phyloP scores from a whole-genome alignment of 2,113 vertebrate genomes.

The Pseudopipra pipra region DNA sequence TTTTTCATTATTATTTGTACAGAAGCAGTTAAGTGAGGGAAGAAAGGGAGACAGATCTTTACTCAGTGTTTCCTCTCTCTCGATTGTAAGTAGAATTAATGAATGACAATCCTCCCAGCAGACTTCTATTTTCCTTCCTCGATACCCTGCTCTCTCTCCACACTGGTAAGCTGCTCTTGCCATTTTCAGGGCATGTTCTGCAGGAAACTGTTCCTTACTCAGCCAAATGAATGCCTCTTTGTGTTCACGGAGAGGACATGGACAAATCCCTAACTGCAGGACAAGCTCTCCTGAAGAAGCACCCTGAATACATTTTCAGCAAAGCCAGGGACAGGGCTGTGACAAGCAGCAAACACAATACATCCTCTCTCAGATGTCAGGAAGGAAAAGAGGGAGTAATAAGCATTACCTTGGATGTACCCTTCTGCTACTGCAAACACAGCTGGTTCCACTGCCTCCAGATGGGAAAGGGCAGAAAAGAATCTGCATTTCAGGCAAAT shows the following conservation, averaged over 20 bases:
- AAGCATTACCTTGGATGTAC: background rate
- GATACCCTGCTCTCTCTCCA: background rate
- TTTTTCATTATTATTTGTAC: background rate
- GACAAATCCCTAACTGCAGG: background rate
- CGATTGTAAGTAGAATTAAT: background rate
- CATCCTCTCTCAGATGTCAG: background rate
- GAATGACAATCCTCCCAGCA: background rate
- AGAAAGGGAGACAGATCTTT: background rate
- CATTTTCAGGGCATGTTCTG: background rate
- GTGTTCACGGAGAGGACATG: accelerated
- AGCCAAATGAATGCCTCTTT: background rate
- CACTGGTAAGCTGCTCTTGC: background rate
- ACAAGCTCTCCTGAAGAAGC: background rate
- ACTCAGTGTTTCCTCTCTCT: background rate
- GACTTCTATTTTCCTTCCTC: background rate
- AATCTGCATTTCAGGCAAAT: background rate
- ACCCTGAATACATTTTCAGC: background rate
- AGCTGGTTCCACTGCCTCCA: background rate
- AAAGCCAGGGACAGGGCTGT: background rate
- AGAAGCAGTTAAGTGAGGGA: background rate
- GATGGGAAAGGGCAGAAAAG: background rate
- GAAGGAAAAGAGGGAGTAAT: background rate
- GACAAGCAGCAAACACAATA: background rate
- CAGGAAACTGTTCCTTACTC: background rate
- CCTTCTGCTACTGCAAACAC: background rate